Conservation (phyloP, 2,888 invertebrate species). For the Nipponacmea schrenckii region DNA sequence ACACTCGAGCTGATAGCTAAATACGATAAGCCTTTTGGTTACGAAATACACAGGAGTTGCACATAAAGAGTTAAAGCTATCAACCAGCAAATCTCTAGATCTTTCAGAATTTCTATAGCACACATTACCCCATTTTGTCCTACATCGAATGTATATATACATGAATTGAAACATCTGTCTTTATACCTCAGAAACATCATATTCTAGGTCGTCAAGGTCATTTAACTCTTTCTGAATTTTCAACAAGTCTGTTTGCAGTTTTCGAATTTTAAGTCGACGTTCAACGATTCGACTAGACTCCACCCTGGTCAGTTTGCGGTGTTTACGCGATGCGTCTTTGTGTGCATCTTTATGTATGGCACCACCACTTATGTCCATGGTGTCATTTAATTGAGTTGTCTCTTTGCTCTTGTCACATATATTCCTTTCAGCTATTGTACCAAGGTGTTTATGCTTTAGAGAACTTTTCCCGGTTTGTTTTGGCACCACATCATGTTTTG, state of each 20-base stretch:
- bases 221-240: conserved; percentile 47
- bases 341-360: conserved; percentile 14
- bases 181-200: conserved; percentile 46
- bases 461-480: neutral
- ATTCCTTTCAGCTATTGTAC: neutral
- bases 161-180: neutral
- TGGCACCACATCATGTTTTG: neutral
- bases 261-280: conserved; percentile 41
- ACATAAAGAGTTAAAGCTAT: too few species aligned
- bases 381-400: neutral
- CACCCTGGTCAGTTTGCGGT: conserved; percentile 23
- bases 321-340: conserved; percentile 23
- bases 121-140: too few species aligned
- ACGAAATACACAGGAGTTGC: too few species aligned
- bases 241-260: conserved; percentile 43
- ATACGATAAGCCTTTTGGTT: too few species aligned
- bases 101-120: too few species aligned
- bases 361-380: conserved; percentile 17
- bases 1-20: too few species aligned
- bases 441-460: neutral
- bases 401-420: neutral
- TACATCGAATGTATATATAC: too few species aligned
- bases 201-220: conserved; percentile 46
- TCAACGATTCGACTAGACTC: conserved; percentile 22
- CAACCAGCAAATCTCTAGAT: too few species aligned